Percentiles rank a stretch among this genome's conserved stretches.
Conservation (phyloP, 2,888 invertebrate species). For the Andrena trimmerana region DNA sequence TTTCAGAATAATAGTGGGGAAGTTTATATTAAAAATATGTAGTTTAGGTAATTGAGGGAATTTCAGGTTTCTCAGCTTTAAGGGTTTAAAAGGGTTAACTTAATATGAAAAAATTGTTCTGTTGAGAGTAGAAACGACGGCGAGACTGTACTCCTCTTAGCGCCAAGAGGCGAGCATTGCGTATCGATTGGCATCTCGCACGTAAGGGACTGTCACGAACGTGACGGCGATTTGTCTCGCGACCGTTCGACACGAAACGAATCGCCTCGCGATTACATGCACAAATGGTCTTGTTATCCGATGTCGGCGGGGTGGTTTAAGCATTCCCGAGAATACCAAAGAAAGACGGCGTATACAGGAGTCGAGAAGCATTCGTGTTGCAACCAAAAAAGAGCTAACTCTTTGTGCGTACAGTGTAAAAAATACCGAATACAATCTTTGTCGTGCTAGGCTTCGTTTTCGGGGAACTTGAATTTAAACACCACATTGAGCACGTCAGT, state of each 20-base stretch:
- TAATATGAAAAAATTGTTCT: neutral
- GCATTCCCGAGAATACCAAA: neutral
- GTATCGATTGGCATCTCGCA: slow-evolving; percentile 44
- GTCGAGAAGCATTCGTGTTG: too few species aligned
- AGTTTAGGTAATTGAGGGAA: too few species aligned
- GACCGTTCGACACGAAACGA: slow-evolving; percentile 30
- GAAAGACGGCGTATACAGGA: neutral
- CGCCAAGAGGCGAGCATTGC: slow-evolving; percentile 7
- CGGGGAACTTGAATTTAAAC: too few species aligned
- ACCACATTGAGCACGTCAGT: too few species aligned
- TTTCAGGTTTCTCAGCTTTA: too few species aligned
- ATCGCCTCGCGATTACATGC: slow-evolving; percentile 42
- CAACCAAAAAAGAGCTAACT: too few species aligned
- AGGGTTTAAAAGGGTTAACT: neutral
- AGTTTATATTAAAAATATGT: too few species aligned
- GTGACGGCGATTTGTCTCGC: slow-evolving; percentile 44
- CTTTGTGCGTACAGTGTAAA: too few species aligned
- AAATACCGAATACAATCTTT: too few species aligned
- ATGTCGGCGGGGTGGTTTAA: slow-evolving; percentile 10
- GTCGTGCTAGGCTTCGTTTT: too few species aligned
- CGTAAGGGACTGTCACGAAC: slow-evolving; percentile 43
- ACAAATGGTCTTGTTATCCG: slow-evolving; percentile 42
- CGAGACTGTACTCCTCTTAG: neutral
- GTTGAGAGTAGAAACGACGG: neutral
- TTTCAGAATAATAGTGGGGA: too few species aligned